Conservation (phyloP, 2,797 vertebrate species). For the Aeoliscus strigatus region DNA sequence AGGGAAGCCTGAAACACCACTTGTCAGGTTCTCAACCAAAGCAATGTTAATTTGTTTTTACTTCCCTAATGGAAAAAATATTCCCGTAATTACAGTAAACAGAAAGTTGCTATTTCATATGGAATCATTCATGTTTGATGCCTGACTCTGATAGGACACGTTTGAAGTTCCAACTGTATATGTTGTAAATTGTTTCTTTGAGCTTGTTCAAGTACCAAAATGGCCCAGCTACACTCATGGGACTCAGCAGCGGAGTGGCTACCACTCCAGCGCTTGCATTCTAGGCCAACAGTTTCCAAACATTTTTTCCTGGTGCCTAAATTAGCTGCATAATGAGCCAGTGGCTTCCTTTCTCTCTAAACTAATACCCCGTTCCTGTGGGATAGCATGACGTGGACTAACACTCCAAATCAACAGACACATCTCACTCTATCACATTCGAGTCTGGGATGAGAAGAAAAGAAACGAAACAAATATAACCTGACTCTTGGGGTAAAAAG, state of each 20-base stretch:
- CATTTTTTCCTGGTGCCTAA: conserved; percentile 80
- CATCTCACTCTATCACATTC: conserved; percentile 63
- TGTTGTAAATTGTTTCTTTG: conserved; percentile 80
- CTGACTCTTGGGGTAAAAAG: too few species aligned
- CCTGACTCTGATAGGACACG: conserved; percentile 77
- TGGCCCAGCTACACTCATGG: conserved; percentile 74
- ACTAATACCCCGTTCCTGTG: conserved; percentile 70
- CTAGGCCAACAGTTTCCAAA: conserved; percentile 74
- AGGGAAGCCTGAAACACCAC: too few species aligned
- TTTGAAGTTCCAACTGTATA: conserved; percentile 83
- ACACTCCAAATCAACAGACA: conserved; percentile 70
- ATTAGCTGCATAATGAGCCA: conserved; percentile 79
- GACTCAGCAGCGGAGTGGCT: conserved; percentile 67
- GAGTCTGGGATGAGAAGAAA: too few species aligned
- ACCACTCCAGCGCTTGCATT: conserved; percentile 68
- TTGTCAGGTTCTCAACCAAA: conserved; percentile 62
- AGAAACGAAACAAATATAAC: too few species aligned
- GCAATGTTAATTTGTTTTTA: conserved; percentile 79
- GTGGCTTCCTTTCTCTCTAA: conserved; percentile 78
- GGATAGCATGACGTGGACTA: conserved; percentile 70
- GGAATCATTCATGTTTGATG: conserved; percentile 83
- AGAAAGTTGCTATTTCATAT: conserved; percentile 82
- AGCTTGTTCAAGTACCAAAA: conserved; percentile 78
- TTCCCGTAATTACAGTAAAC: conserved; percentile 82
- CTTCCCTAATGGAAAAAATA: conserved; percentile 81